phyloP scores from a whole-genome alignment of 2,797 vertebrate species.

The Danio tinwini region DNA sequence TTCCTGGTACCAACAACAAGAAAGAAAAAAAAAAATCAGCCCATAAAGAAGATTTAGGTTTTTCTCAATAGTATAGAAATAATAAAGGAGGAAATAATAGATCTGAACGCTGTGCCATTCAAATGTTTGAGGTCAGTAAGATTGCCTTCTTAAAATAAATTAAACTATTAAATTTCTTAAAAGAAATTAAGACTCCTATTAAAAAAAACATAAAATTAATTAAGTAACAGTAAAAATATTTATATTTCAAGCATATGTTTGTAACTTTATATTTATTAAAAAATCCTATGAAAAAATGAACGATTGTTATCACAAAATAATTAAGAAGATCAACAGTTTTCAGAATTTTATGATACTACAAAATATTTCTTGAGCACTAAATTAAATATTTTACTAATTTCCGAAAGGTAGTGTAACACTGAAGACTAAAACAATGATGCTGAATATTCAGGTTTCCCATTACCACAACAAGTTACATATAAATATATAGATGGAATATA shows the following conservation, averaged over 20 bases:
- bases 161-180: too few species aligned
- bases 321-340: too few species aligned
- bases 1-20: slow-evolving; percentile 75
- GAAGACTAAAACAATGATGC: not conserved
- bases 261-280: too few species aligned
- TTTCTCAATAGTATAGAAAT: not conserved
- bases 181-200: not conserved
- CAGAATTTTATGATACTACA: not conserved
- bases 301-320: too few species aligned
- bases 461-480: not conserved
- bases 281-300: too few species aligned
- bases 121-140: not conserved
- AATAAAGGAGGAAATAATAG: not conserved
- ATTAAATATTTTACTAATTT: not conserved
- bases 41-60: not conserved
- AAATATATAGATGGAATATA: not conserved
- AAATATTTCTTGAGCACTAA: not conserved
- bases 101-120: not conserved
- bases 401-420: not conserved
- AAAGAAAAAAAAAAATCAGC: too few species aligned
- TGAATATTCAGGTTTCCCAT: not conserved
- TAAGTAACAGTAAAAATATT: not conserved
- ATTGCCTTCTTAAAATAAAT: not conserved
- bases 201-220: not conserved
- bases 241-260: too few species aligned